These are phyloP conservation scores for Thunnus albacares DNA, from an alignment of 2,797 vertebrate species.

Conservation along the genomic window DNA sequence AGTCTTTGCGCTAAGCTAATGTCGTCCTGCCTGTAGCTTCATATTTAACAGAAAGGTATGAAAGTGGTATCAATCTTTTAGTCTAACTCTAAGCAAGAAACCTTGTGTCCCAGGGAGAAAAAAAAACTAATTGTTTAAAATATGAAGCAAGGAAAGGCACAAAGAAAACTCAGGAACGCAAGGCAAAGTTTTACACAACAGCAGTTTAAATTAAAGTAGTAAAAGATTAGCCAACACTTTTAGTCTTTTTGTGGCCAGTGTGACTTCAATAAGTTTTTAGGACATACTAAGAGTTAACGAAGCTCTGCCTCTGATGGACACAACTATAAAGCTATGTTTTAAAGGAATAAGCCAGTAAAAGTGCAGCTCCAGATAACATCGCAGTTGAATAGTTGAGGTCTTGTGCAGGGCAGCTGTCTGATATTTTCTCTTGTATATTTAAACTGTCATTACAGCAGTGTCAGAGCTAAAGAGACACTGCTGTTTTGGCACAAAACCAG, in stretches of 20 bases:
- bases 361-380: conserved; percentile 24
- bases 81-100: too few relatives aligned
- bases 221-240: background rate
- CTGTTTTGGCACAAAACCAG: background rate
- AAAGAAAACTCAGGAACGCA: background rate
- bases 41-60: too few relatives aligned
- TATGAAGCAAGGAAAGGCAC: background rate
- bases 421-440: conserved; percentile 33
- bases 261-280: conserved; percentile 23
- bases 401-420: background rate
- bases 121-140: too few relatives aligned
- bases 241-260: background rate
- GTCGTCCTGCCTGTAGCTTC: too few relatives aligned
- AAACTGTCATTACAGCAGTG: conserved; percentile 22
- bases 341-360: conserved; percentile 18
- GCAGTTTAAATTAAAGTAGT: background rate
- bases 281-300: background rate
- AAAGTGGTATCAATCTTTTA: too few relatives aligned
- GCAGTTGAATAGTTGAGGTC: conserved; percentile 22
- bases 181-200: conserved; percentile 4
- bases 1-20: too few relatives aligned
- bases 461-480: background rate
- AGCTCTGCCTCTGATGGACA: conserved; percentile 21
- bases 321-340: conserved; percentile 20
- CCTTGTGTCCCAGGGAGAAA: too few relatives aligned